Base-by-base conservation (phyloP, 2,888 invertebrate species). In the Pachydiplax longipennis region DNA sequence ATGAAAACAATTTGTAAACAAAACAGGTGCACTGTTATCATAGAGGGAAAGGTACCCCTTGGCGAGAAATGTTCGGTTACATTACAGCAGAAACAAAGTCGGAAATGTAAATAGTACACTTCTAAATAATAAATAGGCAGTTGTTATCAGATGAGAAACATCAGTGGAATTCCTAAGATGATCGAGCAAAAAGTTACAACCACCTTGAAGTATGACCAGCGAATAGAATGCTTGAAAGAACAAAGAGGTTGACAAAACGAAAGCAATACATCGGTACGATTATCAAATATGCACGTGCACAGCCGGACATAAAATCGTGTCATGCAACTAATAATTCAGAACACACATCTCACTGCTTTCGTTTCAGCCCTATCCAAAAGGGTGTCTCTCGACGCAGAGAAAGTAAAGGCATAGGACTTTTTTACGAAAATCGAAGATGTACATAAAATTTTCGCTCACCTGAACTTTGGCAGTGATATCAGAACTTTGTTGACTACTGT, bases 401-500 rank as follows among this genome's bases (percentile, higher is more conserved):
- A 73, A 61, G 65, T 61, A 37, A 22, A 87, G 61, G 87, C 25
- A 22, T 58, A 22, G 61, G 35, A 18, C n/a, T 73, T 73, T 31
- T 25, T 73, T 10, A 1, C 31, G 31, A 73, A 58, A 37, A 15
- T 22, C 0, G 37, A 10, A 40, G 3, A 61, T 87, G n/a, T 12
- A 13, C 13, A 10, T 81, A 12, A 61, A 73, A n/a, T 65, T 80
- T 53, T 48, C 44, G 53, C 91, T 80, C 91, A 91, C 91, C 92
- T 91, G 92, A 80, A 92, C 91, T 90, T 91, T 91, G 31, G 91
- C 58, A 40, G 91, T 91, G 90, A 91, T 10, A 37, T 91, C 91
- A 58, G 92, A 91, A 15, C 91, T 37, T 61, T 90, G 90, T 40
- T 90, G 53, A 44, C 40, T 90, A 61, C 81, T 90, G n/a, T 92